Base-by-base conservation (phyloP, 2,797 vertebrate genomes). In the Toxotes lorentzi region DNA sequence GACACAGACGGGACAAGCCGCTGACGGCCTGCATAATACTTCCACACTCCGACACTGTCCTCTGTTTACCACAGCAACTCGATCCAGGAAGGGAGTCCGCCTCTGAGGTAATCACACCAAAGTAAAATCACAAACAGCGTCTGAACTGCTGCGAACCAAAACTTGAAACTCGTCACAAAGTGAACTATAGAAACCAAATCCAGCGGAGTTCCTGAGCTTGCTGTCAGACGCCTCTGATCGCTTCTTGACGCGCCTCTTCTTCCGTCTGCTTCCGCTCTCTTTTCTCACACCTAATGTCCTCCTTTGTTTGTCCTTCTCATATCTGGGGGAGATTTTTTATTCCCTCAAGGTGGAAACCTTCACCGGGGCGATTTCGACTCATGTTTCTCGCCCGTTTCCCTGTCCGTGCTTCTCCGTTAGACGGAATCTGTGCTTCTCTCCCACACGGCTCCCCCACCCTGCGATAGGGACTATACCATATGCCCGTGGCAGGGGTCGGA, bases 371-470 rank as follows among this genome's bases (percentile, higher is more conserved):
- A 80, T 65, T 76, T 82, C 43, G 78, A 83, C 70, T 91, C 89
- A 87, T 87, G 82, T 89, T 94, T 83, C 50, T 90, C 82, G 84
- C 84, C 82, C 88, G 89, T 92, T 81, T 90, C 86, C 88, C 82
- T 73, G 86, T 89, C 87, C 78, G 91, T 88, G 89, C 78, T 89
- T 76, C 90, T 89, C 91, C 80, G 92, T 93, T 91, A 88, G 88
- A 91, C 90, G 79, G 91, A 93, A 92, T 91, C 92, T 92, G 88
- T 89, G 91, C 88, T 83, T 40, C 90, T 86, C 88, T 85, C 86
- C 85, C 85, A 86, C 89, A 89, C 91, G 79, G 84, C 89, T 92
- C 94, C 93, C 83, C 94, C 94, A 92, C 94, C 94, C 95, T 89
- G 92, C 80, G 78, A 87, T 73, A 43, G 40, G 94, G 95, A 94